Conservation (phyloP, 1,140 invertebrate genomes). For the Hylaeus volcanicus region DNA sequence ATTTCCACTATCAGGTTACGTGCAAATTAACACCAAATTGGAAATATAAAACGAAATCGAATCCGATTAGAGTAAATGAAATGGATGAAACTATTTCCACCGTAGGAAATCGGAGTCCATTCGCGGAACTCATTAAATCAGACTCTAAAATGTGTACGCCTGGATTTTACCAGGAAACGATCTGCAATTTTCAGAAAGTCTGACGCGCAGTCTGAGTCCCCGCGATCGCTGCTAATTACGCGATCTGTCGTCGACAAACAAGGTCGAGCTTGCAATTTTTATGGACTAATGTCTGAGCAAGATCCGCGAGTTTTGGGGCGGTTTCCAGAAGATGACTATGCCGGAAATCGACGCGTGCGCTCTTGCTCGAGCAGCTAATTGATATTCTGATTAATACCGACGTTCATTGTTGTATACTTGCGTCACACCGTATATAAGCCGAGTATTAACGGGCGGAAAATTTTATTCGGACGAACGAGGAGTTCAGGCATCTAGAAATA, state of each 20-base stretch:
- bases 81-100: not conserved
- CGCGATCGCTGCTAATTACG: conserved; percentile 32
- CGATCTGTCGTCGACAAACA: conserved; percentile 20
- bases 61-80: not conserved
- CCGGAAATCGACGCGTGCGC: conserved; percentile 10
- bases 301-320: not conserved
- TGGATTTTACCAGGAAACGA: not conserved
- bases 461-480: conserved; percentile 5
- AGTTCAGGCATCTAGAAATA: conserved; percentile 9
- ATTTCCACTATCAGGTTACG: not conserved
- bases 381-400: conserved; percentile 15
- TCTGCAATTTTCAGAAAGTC: conserved; percentile 1
- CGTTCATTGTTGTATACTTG: conserved; percentile 16
- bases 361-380: not conserved
- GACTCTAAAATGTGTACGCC: not conserved
- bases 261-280: conserved; percentile 37
- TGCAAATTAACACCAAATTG: too few relatives aligned
- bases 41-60: too few relatives aligned
- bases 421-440: conserved; percentile 10
- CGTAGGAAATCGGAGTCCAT: not conserved
- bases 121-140: too few relatives aligned
- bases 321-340: conserved; percentile 14
- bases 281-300: conserved; percentile 42
- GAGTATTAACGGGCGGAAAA: conserved; percentile 14
- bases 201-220: not conserved